Percentiles rank a stretch among this genome's conserved stretches.
Conservation (phyloP, 2,888 invertebrate species). For the Troides aeacus region DNA sequence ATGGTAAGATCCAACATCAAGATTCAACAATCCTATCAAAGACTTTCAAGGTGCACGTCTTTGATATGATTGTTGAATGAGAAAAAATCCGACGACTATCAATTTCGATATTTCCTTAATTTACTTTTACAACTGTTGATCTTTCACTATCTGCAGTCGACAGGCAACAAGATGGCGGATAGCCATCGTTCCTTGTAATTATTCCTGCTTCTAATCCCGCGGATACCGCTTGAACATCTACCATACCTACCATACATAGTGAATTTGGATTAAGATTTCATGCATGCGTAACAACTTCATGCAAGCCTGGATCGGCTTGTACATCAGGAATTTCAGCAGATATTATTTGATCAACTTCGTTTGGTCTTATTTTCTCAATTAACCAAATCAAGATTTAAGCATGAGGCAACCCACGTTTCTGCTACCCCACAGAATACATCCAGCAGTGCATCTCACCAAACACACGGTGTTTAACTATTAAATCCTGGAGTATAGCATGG, state of each 20-base stretch:
- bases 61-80: neutral
- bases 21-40: neutral
- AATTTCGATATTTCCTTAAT: no score
- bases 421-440: neutral
- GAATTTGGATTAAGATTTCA: neutral
- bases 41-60: neutral
- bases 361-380: neutral
- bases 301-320: neutral
- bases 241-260: no score
- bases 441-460: neutral
- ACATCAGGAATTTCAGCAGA: neutral
- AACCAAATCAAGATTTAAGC: neutral
- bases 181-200: neutral
- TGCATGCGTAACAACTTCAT: neutral
- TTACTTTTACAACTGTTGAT: neutral
- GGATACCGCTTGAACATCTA: no score
- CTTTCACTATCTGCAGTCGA: neutral
- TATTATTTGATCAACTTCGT: neutral
- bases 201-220: neutral
- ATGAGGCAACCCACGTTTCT: neutral
- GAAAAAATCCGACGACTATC: neutral
- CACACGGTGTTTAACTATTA: no score
- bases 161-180: neutral
- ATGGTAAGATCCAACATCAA: no score
- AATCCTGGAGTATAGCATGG: no score